phyloP scores from a whole-genome alignment of 2,888 invertebrate genomes.

The Melikaiella ostensackeni region DNA sequence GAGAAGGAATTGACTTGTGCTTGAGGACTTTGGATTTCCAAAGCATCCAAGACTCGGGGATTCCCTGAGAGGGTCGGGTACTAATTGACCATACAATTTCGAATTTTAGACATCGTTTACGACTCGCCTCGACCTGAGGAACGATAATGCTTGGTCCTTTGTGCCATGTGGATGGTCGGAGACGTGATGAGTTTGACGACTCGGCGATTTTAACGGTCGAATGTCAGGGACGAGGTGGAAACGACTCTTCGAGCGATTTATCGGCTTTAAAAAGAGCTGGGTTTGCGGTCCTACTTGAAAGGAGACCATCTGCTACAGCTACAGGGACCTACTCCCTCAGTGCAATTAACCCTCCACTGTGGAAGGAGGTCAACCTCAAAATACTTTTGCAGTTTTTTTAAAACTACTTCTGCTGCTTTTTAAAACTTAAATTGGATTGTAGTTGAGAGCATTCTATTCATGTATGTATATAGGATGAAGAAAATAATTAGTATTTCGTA shows the following conservation, averaged over 20 bases:
- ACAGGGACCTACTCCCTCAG: slow-evolving; percentile 7
- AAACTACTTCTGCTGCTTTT: not conserved
- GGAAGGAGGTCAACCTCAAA: slow-evolving; percentile 30
- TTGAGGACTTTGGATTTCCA: slow-evolving; percentile 1
- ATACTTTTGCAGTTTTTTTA: not conserved
- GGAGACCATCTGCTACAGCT: slow-evolving; percentile 34
- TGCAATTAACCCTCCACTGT: slow-evolving; percentile 35
- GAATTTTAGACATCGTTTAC: slow-evolving; percentile 9
- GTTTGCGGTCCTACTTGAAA: slow-evolving; percentile 41
- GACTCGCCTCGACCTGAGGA: slow-evolving; percentile 11
- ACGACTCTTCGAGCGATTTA: slow-evolving; percentile 37
- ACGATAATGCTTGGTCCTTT: slow-evolving; percentile 49
- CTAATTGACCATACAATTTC: slow-evolving; percentile 41
- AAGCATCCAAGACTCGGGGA: not conserved
- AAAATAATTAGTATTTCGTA: too few relatives aligned
- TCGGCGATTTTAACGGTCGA: slow-evolving; percentile 35
- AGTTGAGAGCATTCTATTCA: not conserved
- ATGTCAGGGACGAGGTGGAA: slow-evolving; percentile 31
- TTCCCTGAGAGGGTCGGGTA: slow-evolving; percentile 33
- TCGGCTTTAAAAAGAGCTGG: slow-evolving; percentile 38
- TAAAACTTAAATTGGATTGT: slow-evolving; percentile 31
- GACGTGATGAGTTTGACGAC: slow-evolving; percentile 40
- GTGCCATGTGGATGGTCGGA: slow-evolving; percentile 18
- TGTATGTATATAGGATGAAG: too few relatives aligned
- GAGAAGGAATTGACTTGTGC: slow-evolving; percentile 53